Conservation (phyloP, 2,113 vertebrate species). For the Amazona vittata region DNA sequence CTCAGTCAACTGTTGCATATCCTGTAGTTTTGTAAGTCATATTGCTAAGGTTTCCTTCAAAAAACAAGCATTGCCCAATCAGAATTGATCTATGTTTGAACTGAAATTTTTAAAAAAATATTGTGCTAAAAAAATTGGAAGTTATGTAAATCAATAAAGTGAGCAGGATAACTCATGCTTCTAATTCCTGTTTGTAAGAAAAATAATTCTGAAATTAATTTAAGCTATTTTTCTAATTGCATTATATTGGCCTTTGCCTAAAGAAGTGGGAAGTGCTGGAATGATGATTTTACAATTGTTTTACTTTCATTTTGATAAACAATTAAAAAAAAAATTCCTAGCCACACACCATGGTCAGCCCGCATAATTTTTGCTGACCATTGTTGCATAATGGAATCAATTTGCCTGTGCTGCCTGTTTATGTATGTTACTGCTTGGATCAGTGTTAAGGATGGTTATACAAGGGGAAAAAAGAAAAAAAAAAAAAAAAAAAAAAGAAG, state of each 20-base stretch:
- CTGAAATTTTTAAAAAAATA: not conserved
- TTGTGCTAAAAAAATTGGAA: not conserved
- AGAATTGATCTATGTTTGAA: not conserved
- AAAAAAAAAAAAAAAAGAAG: no score
- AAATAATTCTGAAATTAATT: not conserved
- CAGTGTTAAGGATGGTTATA: not conserved
- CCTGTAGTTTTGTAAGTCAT: not conserved
- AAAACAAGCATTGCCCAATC: not conserved
- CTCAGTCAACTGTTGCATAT: not conserved
- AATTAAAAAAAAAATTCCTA: not conserved
- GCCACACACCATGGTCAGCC: not conserved
- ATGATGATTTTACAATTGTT: not conserved
- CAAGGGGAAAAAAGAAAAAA: not conserved
- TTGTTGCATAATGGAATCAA: not conserved
- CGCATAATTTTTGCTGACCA: not conserved
- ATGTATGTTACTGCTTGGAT: not conserved
- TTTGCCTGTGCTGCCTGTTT: not conserved
- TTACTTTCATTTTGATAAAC: not conserved
- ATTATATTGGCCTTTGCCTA: not conserved
- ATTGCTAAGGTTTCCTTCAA: not conserved
- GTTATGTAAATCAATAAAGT: not conserved
- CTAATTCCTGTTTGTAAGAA: not conserved
- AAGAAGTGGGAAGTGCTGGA: not conserved
- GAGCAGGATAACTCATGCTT: not conserved
- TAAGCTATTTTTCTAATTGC: not conserved